phyloP scores from a whole-genome alignment of 1,140 invertebrate species.

The Calliphora vicina region DNA sequence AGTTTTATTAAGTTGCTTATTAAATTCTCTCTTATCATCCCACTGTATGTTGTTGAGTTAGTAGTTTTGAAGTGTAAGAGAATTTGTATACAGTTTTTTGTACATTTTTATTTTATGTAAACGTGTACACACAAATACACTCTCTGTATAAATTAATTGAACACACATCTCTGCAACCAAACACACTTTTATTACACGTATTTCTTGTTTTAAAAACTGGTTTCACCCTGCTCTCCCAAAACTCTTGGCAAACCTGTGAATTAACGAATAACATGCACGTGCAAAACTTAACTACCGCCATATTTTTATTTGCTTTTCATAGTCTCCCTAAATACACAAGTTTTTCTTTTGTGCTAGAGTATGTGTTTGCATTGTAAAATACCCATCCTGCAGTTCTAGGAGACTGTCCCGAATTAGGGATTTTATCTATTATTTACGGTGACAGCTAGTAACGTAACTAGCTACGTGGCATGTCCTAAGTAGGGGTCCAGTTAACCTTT shows the following conservation, averaged over 20 bases:
- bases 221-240: too few relatives aligned
- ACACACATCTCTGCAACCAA: background rate
- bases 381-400: too few relatives aligned
- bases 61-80: background rate
- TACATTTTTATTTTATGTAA: background rate
- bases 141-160: background rate
- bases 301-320: background rate
- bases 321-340: background rate
- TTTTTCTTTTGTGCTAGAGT: background rate
- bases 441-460: too few relatives aligned
- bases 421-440: too few relatives aligned
- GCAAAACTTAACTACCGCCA: constrained; percentile 4
- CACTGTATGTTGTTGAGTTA: too few relatives aligned
- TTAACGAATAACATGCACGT: background rate
- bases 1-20: too few relatives aligned
- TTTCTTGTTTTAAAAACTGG: too few relatives aligned
- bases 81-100: background rate
- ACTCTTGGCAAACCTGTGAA: too few relatives aligned
- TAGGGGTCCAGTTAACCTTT: too few relatives aligned
- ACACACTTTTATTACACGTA: background rate
- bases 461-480: too few relatives aligned
- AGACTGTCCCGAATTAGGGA: too few relatives aligned
- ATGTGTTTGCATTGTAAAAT: background rate
- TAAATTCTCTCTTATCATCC: too few relatives aligned
- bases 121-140: background rate